Conservation (phyloP, 2,113 vertebrate genomes). For the Diadophis punctatus region DNA sequence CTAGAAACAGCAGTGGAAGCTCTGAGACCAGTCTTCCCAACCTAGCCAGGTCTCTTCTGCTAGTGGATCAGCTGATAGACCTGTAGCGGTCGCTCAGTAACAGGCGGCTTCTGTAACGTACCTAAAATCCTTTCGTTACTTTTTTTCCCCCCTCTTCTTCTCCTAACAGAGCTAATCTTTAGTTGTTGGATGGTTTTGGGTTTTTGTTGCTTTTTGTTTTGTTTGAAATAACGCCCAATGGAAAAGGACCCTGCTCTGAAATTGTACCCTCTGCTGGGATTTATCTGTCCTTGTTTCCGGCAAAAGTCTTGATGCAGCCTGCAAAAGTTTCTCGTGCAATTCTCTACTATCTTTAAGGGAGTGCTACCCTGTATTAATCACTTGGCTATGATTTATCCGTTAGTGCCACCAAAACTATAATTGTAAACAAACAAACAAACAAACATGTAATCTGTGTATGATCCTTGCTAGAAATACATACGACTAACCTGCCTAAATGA, state of each 20-base stretch:
- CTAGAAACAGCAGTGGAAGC: constrained; percentile 99
- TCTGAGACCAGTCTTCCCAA: constrained; percentile 99
- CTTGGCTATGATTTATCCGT: constrained; percentile 31
- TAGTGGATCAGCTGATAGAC: constrained; percentile 99
- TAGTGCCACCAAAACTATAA: constrained; percentile 41
- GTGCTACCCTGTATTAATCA: constrained; percentile 41
- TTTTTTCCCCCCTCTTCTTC: constrained; percentile 7
- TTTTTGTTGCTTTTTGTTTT: constrained; percentile 34
- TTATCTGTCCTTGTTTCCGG: constrained; percentile 50
- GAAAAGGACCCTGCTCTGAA: constrained; percentile 43
- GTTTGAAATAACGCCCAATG: constrained; percentile 43
- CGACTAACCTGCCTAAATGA: constrained; percentile 34
- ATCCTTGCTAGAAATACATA: constrained; percentile 51
- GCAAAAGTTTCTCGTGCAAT: constrained; percentile 42
- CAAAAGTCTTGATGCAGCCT: constrained; percentile 36
- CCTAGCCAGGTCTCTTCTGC: constrained; percentile 98
- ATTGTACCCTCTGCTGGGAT: constrained; percentile 47
- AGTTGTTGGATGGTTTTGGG: constrained; percentile 45
- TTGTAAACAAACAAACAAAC: constrained; percentile 32
- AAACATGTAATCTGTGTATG: constrained; percentile 36
- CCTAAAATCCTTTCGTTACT: constrained; percentile 58
- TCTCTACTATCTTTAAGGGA: constrained; percentile 43
- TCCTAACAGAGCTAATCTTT: constrained; percentile 65
- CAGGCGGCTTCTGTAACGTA: constrained; percentile 73
- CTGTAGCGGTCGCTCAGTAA: constrained; percentile 88